Evolutionary conservation across 2,113 vertebrate genomes (phyloP).

Genomic region (Apistogramma diplotaenia): DNA sequence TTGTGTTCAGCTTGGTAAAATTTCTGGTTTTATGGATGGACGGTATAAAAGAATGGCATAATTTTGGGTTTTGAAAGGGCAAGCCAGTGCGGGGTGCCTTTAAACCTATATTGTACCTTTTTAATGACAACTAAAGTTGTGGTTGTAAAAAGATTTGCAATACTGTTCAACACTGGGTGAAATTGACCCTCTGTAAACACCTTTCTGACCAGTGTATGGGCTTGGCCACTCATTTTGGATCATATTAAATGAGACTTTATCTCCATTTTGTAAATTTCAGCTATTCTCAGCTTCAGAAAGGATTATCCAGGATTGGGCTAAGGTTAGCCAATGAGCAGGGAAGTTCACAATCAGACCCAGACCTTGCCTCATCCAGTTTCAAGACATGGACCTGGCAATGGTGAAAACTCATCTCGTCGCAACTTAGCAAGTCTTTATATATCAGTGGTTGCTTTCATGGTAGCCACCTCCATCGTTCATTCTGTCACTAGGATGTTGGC

Average conservation of each 20-base stretch:
- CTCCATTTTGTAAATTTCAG: neutral
- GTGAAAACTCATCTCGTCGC: neutral
- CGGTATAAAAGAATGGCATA: neutral
- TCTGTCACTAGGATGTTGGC: neutral
- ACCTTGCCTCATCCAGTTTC: neutral
- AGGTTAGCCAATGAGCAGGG: too few species aligned
- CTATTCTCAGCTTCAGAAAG: neutral
- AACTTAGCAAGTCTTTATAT: neutral
- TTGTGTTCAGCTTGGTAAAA: neutral
- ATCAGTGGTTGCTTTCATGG: neutral
- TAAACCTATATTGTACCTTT: neutral
- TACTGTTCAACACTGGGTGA: too few species aligned
- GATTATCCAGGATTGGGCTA: neutral
- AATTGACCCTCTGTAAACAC: neutral
- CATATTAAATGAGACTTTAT: neutral
- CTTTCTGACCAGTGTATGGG: neutral
- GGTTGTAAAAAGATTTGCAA: too few species aligned
- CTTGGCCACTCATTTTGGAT: neutral
- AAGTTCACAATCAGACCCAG: neutral
- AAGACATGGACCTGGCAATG: neutral
- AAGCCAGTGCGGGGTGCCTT: neutral
- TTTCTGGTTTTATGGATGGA: neutral
- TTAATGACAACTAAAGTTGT: too few species aligned
- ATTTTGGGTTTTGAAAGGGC: neutral
- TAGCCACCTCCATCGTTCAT: neutral